Conservation (phyloP, 2,888 invertebrate genomes). For the Sipha maydis region DNA sequence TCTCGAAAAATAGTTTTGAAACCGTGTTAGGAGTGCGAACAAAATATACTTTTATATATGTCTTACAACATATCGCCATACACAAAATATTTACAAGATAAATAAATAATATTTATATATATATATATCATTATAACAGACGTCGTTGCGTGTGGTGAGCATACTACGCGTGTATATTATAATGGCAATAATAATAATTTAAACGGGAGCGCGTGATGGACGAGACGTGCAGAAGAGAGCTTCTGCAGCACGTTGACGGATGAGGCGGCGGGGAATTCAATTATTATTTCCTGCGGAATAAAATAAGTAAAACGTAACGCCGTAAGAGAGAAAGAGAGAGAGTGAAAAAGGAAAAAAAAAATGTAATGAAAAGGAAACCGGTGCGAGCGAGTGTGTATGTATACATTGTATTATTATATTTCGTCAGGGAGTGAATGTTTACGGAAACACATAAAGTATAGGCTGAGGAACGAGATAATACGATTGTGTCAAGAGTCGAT, state of each 20-base stretch:
- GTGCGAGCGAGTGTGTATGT: background rate
- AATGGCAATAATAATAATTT: conserved; percentile 1
- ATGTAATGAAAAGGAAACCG: background rate
- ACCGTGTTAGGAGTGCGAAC: background rate
- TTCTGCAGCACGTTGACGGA: background rate
- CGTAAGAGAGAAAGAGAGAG: background rate
- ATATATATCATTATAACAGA: background rate
- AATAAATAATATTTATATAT: background rate
- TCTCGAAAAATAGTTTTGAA: background rate
- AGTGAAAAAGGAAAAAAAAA: no score
- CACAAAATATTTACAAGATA: background rate
- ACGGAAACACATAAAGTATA: conserved; percentile 41
- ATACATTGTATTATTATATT: conserved; percentile 30
- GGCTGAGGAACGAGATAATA: conserved; percentile 57
- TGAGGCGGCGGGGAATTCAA: conserved; percentile 5
- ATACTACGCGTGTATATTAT: background rate
- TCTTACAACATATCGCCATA: no score
- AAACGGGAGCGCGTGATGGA: conserved; percentile 20
- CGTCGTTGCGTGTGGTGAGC: conserved; percentile 15
- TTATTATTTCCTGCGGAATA: conserved; percentile 30
- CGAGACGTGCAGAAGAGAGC: background rate
- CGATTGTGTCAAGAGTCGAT: conserved; percentile 58
- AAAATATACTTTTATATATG: background rate
- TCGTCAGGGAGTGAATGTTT: conserved; percentile 37
- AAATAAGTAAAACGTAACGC: conserved; percentile 1